These are phyloP conservation scores for Triplophysa siluroides DNA, from an alignment of 2,113 vertebrate species.

Conservation along the genomic window DNA sequence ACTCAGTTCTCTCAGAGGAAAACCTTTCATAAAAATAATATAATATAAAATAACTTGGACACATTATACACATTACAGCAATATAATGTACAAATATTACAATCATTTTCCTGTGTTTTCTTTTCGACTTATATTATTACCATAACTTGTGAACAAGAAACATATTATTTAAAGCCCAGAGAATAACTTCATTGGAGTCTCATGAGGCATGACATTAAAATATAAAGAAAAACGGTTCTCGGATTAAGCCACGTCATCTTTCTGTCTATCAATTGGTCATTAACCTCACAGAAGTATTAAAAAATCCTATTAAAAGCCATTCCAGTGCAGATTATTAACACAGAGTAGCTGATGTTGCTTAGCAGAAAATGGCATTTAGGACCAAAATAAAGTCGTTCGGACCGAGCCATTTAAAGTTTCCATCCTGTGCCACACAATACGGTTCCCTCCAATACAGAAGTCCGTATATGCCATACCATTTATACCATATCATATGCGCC, in stretches of 20 bases:
- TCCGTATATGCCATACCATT: neutral
- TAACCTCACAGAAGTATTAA: conserved; percentile 37
- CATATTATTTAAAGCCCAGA: conserved; percentile 77
- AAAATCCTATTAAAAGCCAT: conserved; percentile 35
- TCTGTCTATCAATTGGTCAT: conserved; percentile 35
- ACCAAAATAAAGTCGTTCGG: conserved; percentile 15
- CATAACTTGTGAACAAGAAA: conserved; percentile 72
- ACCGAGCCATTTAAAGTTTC: conserved; percentile 29
- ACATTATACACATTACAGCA: conserved; percentile 83
- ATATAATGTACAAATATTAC: conserved; percentile 84
- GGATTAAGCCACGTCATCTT: conserved; percentile 56
- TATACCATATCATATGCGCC: conserved; percentile 33
- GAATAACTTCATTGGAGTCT: conserved; percentile 71
- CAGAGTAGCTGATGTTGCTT: conserved; percentile 35
- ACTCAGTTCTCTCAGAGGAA: conserved; percentile 77
- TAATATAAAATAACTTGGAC: conserved; percentile 84
- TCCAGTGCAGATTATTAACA: conserved; percentile 36
- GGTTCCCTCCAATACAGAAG: conserved; percentile 11
- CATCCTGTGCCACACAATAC: conserved; percentile 34
- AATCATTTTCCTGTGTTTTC: conserved; percentile 75
- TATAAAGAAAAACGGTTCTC: conserved; percentile 60
- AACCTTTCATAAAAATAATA: conserved; percentile 84
- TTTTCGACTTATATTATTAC: conserved; percentile 68
- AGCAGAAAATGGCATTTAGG: conserved; percentile 23
- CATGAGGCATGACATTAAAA: conserved; percentile 73